Conservation (phyloP, 2,888 invertebrate genomes). For the Chaitophorus viminalis region DNA sequence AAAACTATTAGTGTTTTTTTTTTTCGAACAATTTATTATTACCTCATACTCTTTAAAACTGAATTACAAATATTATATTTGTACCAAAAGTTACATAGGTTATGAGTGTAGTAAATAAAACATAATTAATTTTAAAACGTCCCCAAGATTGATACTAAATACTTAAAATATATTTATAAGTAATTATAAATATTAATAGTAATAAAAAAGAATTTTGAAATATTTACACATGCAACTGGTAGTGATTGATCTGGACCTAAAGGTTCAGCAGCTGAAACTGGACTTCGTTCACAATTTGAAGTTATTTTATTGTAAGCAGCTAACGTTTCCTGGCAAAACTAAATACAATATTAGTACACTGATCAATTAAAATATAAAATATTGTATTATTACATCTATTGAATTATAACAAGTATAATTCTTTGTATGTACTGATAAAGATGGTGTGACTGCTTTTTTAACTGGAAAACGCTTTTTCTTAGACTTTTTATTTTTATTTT, state of each 20-base stretch:
- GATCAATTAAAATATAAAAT: not conserved
- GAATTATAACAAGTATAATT: constrained; percentile 48
- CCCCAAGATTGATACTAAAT: too few species aligned
- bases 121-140: too few species aligned
- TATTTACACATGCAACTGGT: constrained; percentile 64
- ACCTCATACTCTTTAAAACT: too few species aligned
- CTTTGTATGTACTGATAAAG: constrained; percentile 1
- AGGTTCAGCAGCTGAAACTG: constrained; percentile 71
- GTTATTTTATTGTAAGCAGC: constrained; percentile 44
- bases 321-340: constrained; percentile 34
- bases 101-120: too few species aligned
- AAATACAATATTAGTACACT: constrained; percentile 8
- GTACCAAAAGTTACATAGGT: too few species aligned
- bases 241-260: constrained; percentile 71
- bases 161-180: too few species aligned
- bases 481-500: constrained; percentile 45
- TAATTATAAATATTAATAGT: too few species aligned
- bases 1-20: too few species aligned
- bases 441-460: constrained; percentile 27
- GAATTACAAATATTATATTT: too few species aligned
- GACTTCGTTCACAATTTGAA: constrained; percentile 64
- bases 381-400: constrained; percentile 34
- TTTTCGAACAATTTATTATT: too few species aligned
- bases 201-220: too few species aligned
- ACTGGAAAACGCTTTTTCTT: constrained; percentile 27